Base-by-base conservation (phyloP, 2,113 vertebrate genomes). In the Dipodomys spectabilis region DNA sequence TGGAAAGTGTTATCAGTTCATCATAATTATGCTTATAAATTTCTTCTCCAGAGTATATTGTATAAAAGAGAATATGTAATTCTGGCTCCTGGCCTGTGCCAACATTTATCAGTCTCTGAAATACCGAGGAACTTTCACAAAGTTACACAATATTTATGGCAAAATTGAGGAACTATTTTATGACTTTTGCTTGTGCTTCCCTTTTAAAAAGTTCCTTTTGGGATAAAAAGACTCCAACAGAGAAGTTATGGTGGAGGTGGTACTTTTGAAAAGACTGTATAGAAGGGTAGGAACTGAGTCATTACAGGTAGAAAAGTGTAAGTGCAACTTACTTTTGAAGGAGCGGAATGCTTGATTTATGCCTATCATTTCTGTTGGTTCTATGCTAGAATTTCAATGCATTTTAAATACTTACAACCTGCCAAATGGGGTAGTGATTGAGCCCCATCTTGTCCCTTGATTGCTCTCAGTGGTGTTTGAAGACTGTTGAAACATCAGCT, bases 171-270 rank as follows among this genome's bases (percentile, higher is more conserved):
- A 20, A 39, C 53, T 69, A 49, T 68, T 82, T 69, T 60, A 6
- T 53, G 81, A 64, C 73, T 78, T 35, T 91, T 86, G 57, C 80
- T 75, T 94, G n/a, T 86, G 20, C 30, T 45, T 57, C 12, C 44
- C 89, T 91, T 93, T 72, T 83, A 23, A 92, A 95, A 86, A 12
- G 53, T 49, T 32, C n/a, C 45, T 35, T 60, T 72, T 71, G 68
- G 19, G 57, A 15, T 81, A 25, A 64, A 45, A 93, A 77, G 44
- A 11, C 27, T 25, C 88, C 62, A 85, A 28, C 27, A 91, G 72
- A 86, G 82, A 88, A 82, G 19, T 83, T 39, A 23, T 25, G 22
- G 30, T 83, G 68, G 72, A 84, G 87, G 57, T 44, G 84, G 64
- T 30, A 23, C 68, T 69, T 32, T 32, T 68, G 69, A 87, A 80